Evolutionary conservation across 2,113 vertebrate genomes (phyloP), one percentile per base, ranked within the genome.

Genomic region (Brevimyrus niger): DNA sequence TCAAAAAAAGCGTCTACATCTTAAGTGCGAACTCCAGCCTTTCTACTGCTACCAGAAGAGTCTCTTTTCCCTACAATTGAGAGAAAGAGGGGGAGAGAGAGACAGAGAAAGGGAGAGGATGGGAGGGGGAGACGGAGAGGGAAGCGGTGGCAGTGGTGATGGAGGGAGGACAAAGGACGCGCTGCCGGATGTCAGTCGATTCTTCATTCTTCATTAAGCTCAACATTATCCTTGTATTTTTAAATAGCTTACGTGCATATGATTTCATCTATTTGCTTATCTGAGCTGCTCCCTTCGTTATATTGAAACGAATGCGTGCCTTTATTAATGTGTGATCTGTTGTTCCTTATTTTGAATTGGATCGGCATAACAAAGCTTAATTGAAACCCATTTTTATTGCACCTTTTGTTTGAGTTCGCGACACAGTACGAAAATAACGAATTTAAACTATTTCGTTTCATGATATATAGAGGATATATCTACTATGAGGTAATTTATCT

Each of bases 1-100:
- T 50, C 10, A 31, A 86, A 86, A 86, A 86, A 51, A 10, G 65
- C 47, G 13, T 88, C 55, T 83, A 88, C 85, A 89, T 91, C 90
- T 92, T 92, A 87, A 10, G 44, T 1, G 85, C 51, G 91, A 89
- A 90, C 91, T 94, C 92, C 94, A 88, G 86, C n/a, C 42, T 61
- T 73, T 87, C 61, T 83, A 87, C 53, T 82, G 27, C 38, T 50
- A 58, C 51, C 58, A 86, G 73, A 84, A 88, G 61, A 48, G 42
- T 21, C 86, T 51, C 61, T 88, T 50, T 61, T 42, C n/a, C 87
- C 31, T 89, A 8, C 46, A 35, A 48, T 15, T 53, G 3, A 4
- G 65, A 76, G 87, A 76, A 65, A 88, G 87, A 31, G 47, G 31
- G 5, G 48, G 11, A 61, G 35, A 47, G 91, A 90, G 38, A 89